phyloP scores from a whole-genome alignment of 2,797 vertebrate species.

The Fistularia commersonii region DNA sequence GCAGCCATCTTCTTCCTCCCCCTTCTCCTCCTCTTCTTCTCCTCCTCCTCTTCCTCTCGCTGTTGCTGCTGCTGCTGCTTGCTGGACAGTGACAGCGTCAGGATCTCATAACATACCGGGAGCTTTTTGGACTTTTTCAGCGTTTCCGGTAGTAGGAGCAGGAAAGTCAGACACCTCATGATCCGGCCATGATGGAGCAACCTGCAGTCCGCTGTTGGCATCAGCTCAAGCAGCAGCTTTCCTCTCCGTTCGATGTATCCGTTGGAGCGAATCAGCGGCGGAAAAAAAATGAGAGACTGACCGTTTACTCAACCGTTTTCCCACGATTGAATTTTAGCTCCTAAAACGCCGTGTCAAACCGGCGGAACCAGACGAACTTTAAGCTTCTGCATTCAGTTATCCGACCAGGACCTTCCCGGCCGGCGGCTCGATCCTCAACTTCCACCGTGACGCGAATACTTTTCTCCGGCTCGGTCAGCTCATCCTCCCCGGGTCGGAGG shows the following conservation, averaged over 20 bases:
- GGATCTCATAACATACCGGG: conserved; percentile 82
- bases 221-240: conserved; percentile 61
- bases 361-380: conserved; percentile 21
- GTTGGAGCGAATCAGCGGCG: conserved; percentile 2
- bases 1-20: conserved; percentile 87
- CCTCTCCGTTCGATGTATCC: conserved; percentile 8
- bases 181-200: conserved; percentile 86
- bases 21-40: not conserved
- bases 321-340: no score
- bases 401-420: conserved; percentile 4
- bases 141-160: conserved; percentile 91
- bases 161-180: conserved; percentile 91
- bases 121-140: conserved; percentile 87
- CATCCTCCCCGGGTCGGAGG: conserved; percentile 34
- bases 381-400: conserved; percentile 38
- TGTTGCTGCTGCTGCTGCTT: conserved; percentile 44
- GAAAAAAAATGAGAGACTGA: no score
- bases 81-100: conserved; percentile 76
- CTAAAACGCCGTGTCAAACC: no score
- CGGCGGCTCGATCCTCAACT: conserved; percentile 23
- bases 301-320: no score
- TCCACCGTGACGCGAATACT: conserved; percentile 9
- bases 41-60: not conserved
- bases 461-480: conserved; percentile 31
- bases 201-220: conserved; percentile 87